Evolutionary conservation across 64 coral and sea anemone genomes (phyloP), one percentile per base, ranked within the genome.

Genomic region (Montipora capricornis): DNA sequence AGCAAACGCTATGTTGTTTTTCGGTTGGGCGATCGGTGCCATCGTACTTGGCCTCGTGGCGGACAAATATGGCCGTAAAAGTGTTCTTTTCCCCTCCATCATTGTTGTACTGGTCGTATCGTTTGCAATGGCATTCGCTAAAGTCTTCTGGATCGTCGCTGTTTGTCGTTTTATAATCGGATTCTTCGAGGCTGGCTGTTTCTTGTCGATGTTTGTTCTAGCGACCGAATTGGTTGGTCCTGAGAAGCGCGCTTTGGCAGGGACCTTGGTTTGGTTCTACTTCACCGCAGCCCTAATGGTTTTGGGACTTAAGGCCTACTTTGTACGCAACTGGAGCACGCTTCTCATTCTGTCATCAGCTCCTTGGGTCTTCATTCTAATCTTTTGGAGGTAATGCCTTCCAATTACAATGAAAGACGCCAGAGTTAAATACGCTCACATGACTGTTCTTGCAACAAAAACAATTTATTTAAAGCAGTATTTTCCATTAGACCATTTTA

Each of bases 351-450:
- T 99, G 6, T 96, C 90, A 7, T 92, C 92, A 20, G 93, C 90
- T 19, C 95, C 98, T 13, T 99, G 91, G 90, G 73, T 99, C 53
- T 96, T 99, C 50, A 88, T 94, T 15, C 60, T 99, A 2, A 8
- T 96, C 2, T 99, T 99, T 48, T 99, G 90, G 85, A 96, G 94
- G 98, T 99, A 92, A 77, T 57, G 2, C 5, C 53, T 94, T 95
- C 16, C 4, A 22, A 73, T 6, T 8, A 15, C 52, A 10, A 55
- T 7, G 5, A 55, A 55, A 55, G 52, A 55, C 52, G 9, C 6
- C 52, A 5, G 9, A 5, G 2, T 55, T 55, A 55, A 10, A 55
- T 0, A 5, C 52, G 0, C 9, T 55, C 52, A 5, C 52, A 3
- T 64, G 60, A 64, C 15, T 8, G 10, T 57, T 57, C 60, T 64